Evolutionary conservation across 2,113 vertebrate species (phyloP), one percentile per base, ranked within the genome.

Genomic region (Phaetusa simplex): DNA sequence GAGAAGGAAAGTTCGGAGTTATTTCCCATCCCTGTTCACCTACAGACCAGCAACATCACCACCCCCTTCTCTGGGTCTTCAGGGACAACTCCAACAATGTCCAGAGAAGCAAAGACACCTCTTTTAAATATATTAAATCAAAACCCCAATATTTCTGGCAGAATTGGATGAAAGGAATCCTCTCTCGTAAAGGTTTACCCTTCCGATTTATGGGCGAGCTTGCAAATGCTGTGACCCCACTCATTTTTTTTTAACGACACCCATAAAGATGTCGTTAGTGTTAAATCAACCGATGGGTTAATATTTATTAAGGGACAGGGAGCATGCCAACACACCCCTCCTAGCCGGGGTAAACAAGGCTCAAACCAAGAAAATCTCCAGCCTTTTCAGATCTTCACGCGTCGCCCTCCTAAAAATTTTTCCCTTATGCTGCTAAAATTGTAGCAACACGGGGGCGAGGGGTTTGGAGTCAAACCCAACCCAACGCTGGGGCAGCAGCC

Each of bases 201-300:
- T 66, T 47, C 23, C 0, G 1, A 19, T 3, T 47, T 72, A 30
- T 11, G 16, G 50, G 14, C 0, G 1, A 64, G 34, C 26, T 55
- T 69, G n/a, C 34, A 42, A 18, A 36, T 8, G n/a, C 70, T 70
- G 64, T 18, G 21, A 50, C 27, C 32, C 12, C 12, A 2, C 62
- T 24, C 64, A 49, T 12, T 47, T 20, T 38, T 34, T 62, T 56
- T 76, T 43, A 45, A 43, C 1, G 1, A 38, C 49, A 29, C 42
- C 20, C 2, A 0, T 55, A 29, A 38, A 88, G 43, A 5, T n/a
- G 43, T 38, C 5, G 2, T 45, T 61, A 12, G 21, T 9, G 47
- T 62, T 30, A 13, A 12, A 71, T 21, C 19, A 70, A 6, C 42
- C 0, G 6, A 17, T 4, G 36, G 23, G 42, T 76, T 64, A 29